phyloP scores from a whole-genome alignment of 2,888 invertebrate species.

The Chironomus tentans region DNA sequence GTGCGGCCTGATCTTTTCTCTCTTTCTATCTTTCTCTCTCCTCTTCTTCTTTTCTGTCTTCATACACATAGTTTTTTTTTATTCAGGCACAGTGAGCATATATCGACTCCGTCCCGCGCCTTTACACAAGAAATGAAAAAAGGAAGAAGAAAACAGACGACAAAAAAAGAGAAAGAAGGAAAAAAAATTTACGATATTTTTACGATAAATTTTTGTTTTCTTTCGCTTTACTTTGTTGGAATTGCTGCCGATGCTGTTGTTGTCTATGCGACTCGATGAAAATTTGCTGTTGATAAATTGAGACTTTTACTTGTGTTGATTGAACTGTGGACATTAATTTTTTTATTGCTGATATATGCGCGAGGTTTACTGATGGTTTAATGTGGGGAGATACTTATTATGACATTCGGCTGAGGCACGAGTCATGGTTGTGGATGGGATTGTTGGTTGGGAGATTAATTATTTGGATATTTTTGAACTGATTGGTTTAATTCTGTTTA shows the following conservation, averaged over 20 bases:
- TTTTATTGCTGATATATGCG: neutral
- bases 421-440: too few species aligned
- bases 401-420: too few species aligned
- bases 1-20: neutral
- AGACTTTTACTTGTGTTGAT: neutral
- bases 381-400: neutral
- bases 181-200: conserved; percentile 10
- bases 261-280: neutral
- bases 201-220: neutral
- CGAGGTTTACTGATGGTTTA: neutral
- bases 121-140: neutral
- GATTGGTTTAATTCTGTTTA: too few species aligned
- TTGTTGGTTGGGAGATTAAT: too few species aligned
- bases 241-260: neutral
- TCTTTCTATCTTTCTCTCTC: neutral
- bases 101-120: neutral
- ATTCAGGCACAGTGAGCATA: neutral
- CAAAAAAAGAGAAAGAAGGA: neutral
- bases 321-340: neutral
- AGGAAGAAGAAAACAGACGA: neutral
- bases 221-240: neutral
- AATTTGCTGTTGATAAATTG: neutral
- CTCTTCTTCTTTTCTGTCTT: neutral
- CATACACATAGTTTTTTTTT: neutral
- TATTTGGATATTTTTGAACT: too few species aligned